Evolutionary conservation across 2,797 vertebrate species (phyloP).

Genomic region (Poeciliopsis paucimaculata): DNA sequence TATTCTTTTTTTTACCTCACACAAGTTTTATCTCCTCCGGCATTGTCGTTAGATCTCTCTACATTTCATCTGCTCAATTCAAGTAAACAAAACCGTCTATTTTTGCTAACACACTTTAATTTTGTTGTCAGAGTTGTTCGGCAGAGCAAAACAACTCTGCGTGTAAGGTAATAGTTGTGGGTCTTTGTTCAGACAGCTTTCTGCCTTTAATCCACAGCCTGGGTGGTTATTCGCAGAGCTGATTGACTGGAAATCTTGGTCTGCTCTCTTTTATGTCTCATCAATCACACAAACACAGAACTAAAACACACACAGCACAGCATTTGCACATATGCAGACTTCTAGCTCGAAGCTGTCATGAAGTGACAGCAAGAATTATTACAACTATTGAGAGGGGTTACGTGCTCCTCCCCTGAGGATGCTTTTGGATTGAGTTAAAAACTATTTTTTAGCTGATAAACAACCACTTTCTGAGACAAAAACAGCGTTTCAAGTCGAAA

Average conservation of each 20-base stretch:
- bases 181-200: constrained; percentile 69
- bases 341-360: constrained; percentile 60
- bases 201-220: constrained; percentile 72
- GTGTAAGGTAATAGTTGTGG: constrained; percentile 66
- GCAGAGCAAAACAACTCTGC: constrained; percentile 63
- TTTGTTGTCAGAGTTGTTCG: constrained; percentile 68
- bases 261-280: constrained; percentile 71
- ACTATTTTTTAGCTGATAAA: constrained; percentile 53
- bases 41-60: constrained; percentile 50
- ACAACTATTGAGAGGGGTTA: constrained; percentile 64
- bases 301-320: constrained; percentile 1
- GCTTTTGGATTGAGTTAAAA: constrained; percentile 52
- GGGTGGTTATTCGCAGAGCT: constrained; percentile 62
- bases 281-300: constrained; percentile 62
- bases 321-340: constrained; percentile 37
- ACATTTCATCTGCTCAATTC: constrained; percentile 58
- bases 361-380: constrained; percentile 64
- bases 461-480: constrained; percentile 26
- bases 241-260: constrained; percentile 71
- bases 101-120: constrained; percentile 75
- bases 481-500: constrained; percentile 33
- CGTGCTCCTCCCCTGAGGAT: constrained; percentile 52
- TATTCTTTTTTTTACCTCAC: constrained; percentile 42
- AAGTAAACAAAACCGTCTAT: constrained; percentile 69
- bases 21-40: constrained; percentile 25